Percentiles rank a stretch among this genome's conserved stretches.
Conservation (phyloP, 2,888 invertebrate genomes). For the Drosophila limbata region DNA sequence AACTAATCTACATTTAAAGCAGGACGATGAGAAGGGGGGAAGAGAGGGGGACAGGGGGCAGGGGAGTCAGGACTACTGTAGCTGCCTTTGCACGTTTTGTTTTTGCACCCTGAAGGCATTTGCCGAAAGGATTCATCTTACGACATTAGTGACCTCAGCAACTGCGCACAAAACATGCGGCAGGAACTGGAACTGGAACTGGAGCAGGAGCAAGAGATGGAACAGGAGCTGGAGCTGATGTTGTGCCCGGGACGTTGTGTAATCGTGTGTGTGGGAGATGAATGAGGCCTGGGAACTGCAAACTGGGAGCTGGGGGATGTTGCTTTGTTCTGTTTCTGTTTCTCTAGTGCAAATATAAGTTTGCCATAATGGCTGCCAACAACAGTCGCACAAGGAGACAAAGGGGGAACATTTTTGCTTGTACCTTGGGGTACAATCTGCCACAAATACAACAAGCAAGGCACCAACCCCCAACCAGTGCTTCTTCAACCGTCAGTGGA, state of each 20-base stretch:
- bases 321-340: constrained; percentile 70
- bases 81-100: constrained; percentile 71
- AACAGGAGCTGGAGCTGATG: constrained; percentile 17
- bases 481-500: constrained; percentile 12
- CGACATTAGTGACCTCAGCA: constrained; percentile 83
- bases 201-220: constrained; percentile 22
- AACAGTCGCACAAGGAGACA: constrained; percentile 46
- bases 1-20: constrained; percentile 79
- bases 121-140: constrained; percentile 83
- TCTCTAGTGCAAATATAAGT: constrained; percentile 78
- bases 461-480: constrained; percentile 9
- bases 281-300: constrained; percentile 17
- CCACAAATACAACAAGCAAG: constrained; percentile 62
- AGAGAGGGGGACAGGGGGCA: neutral
- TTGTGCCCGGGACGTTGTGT: constrained; percentile 18
- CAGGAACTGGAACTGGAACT: constrained; percentile 21
- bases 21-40: constrained; percentile 2
- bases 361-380: constrained; percentile 79
- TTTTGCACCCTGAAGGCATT: constrained; percentile 81
- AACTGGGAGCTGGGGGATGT: constrained; percentile 18
- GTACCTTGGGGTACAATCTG: constrained; percentile 80
- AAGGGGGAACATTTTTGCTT: constrained; percentile 39
- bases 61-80: constrained; percentile 3
- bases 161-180: constrained; percentile 72
- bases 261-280: constrained; percentile 30